Conservation (phyloP, 2,113 vertebrate genomes). For the Silurus glanis region DNA sequence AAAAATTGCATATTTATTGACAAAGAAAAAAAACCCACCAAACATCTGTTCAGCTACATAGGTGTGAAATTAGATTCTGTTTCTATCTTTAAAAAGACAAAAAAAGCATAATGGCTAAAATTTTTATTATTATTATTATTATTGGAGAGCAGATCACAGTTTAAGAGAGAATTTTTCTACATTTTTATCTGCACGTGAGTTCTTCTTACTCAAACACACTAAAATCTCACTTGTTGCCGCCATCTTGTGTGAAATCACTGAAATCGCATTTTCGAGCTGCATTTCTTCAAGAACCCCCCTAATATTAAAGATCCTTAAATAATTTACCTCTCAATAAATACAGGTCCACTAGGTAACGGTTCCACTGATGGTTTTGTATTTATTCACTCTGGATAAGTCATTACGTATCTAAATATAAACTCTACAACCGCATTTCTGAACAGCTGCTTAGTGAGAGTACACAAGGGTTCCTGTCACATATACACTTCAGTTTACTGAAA, state of each 20-base stretch:
- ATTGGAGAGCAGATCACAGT: not conserved
- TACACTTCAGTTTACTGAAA: too few species aligned
- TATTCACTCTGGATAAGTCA: not conserved
- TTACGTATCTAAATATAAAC: not conserved
- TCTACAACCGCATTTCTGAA: not conserved
- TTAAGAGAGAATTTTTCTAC: not conserved
- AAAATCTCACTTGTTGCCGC: slow-evolving; percentile 5
- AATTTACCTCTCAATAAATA: not conserved
- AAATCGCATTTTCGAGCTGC: not conserved
- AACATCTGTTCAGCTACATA: not conserved
- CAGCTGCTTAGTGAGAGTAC: not conserved
- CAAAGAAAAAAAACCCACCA: not conserved
- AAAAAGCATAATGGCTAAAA: not conserved
- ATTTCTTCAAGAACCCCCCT: not conserved
- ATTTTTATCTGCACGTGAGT: too few species aligned
- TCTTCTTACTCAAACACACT: not conserved
- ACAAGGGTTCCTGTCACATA: too few species aligned
- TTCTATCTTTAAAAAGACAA: not conserved
- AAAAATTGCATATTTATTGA: not conserved
- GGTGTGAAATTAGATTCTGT: not conserved
- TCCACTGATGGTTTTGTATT: not conserved
- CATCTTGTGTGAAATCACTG: slow-evolving; percentile 35
- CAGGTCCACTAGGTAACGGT: not conserved
- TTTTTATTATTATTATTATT: not conserved
- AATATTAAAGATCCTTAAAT: not conserved